Percentiles rank a stretch among this genome's conserved stretches.
These are phyloP conservation scores for Lithobates pipiens DNA, from an alignment of 2,797 vertebrate genomes.

Conservation along the genomic window DNA sequence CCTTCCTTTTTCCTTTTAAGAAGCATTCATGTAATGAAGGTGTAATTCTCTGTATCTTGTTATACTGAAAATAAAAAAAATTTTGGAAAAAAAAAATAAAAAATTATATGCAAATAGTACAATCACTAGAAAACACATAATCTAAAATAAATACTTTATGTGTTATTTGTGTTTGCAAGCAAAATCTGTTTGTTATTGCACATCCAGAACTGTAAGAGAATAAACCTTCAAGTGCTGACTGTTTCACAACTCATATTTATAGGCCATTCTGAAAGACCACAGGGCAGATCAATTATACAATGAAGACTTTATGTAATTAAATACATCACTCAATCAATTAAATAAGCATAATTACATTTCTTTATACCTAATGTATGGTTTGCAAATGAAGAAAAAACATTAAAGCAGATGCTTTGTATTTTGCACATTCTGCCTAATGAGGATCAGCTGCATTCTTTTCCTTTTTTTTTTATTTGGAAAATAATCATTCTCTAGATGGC, in stretches of 20 bases:
- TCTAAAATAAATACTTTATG: background rate
- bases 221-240: background rate
- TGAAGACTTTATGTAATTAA: too few relatives aligned
- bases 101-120: background rate
- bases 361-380: background rate
- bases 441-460: constrained; percentile 1
- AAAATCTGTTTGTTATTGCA: background rate
- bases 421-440: background rate
- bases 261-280: too few relatives aligned
- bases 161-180: background rate
- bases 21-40: too few relatives aligned
- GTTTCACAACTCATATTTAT: background rate
- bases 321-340: background rate
- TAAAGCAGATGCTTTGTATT: background rate
- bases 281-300: too few relatives aligned
- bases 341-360: background rate
- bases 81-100: too few relatives aligned
- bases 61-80: too few relatives aligned
- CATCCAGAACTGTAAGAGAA: background rate
- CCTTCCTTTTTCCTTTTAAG: too few relatives aligned
- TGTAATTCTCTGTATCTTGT: too few relatives aligned
- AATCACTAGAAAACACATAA: background rate
- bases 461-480: background rate
- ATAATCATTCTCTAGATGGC: constrained; percentile 6
- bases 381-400: background rate